These are phyloP conservation scores for Peromyscus leucopus DNA, from an alignment of 2,113 vertebrate species.

Conservation along the genomic window DNA sequence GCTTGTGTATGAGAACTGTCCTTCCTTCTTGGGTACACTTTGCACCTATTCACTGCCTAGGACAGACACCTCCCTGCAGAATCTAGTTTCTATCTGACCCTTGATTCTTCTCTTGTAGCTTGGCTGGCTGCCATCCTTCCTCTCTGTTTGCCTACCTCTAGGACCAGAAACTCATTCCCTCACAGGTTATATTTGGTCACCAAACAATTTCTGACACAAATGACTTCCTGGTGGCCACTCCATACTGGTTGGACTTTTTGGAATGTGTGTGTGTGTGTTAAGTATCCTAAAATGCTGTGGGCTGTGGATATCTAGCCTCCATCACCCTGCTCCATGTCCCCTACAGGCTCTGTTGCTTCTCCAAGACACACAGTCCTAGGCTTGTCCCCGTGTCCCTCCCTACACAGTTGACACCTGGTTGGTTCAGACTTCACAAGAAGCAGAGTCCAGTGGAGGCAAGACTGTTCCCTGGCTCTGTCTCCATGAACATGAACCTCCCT, in stretches of 20 bases:
- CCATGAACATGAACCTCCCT: background rate
- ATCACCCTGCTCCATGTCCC: rapidly evolving
- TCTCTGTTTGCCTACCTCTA: background rate
- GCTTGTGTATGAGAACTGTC: background rate
- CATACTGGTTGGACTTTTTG: rapidly evolving
- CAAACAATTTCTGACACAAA: background rate
- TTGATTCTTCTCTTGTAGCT: background rate
- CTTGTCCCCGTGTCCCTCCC: background rate
- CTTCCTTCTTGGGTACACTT: too few relatives aligned
- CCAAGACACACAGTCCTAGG: background rate
- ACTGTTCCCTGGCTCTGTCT: background rate
- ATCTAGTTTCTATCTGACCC: background rate
- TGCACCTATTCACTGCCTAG: background rate
- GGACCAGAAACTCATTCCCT: background rate
- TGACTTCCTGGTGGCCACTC: background rate
- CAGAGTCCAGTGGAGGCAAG: background rate
- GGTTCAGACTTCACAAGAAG: background rate
- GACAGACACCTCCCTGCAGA: background rate
- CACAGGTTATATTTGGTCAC: background rate
- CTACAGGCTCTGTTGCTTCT: background rate
- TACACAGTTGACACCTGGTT: background rate
- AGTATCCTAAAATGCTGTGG: rapidly evolving
- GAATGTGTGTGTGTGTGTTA: background rate
- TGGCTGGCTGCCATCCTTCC: background rate
- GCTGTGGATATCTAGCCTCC: background rate